Percentiles rank a stretch among this genome's conserved stretches.
Evolutionary conservation across 1,140 invertebrate species (phyloP).

Genomic region (Berghia stephanieae): DNA sequence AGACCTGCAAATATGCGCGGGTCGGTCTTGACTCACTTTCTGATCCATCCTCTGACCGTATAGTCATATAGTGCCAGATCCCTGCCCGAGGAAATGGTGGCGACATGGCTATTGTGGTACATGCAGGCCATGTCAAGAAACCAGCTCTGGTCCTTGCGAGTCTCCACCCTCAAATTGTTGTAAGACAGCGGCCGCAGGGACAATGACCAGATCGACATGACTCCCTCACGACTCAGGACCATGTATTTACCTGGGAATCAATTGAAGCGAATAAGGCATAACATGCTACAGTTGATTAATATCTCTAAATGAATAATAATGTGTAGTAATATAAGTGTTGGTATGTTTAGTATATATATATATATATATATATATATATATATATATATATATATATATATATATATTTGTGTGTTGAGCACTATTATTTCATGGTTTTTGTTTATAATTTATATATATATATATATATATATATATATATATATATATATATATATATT

Average conservation of each 20-base stretch:
- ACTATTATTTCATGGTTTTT: no score
- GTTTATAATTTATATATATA: no score
- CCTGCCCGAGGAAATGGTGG: conserved; percentile 49
- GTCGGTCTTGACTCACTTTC: conserved; percentile 40
- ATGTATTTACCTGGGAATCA: conserved; percentile 23
- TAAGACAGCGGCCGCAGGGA: conserved; percentile 8
- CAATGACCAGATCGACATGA: conserved; percentile 25
- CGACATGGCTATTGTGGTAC: conserved; percentile 57
- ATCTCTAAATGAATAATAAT: no score
- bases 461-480: no score
- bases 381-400: no score
- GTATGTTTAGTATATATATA: no score
- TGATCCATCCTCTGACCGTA: conserved; percentile 44
- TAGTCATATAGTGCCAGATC: conserved; percentile 56
- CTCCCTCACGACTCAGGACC: conserved; percentile 23
- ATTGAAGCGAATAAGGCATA: neutral
- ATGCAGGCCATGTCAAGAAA: conserved; percentile 52
- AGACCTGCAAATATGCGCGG: no score
- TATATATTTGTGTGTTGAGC: no score
- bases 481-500: no score
- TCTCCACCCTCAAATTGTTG: conserved; percentile 8
- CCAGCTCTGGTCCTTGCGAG: conserved; percentile 46
- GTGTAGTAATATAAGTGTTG: no score
- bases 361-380: no score
- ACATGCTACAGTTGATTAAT: no score